Base-by-base conservation (phyloP, 2,888 invertebrate species). In the Dendrolimus pini region DNA sequence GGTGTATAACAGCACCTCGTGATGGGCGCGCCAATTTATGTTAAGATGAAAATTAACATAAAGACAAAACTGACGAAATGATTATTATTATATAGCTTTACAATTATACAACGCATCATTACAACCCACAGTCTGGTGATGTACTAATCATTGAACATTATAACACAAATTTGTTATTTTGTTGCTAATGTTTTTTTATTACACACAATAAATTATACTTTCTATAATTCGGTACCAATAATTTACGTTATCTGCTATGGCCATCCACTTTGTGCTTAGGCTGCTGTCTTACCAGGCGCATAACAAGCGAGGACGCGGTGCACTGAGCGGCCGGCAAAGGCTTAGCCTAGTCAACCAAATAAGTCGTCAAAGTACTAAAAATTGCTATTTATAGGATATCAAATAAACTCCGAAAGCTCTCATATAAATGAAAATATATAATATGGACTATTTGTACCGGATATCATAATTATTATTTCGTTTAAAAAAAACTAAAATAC, bases 131-230 rank as follows among this genome's bases (percentile, higher is more conserved):
- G 57, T 57, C 52, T 54, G 55, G 64, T 65, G 60, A 60, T 62
- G 56, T 65, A 63, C 63, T 62, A 63, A 65, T 67, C 68, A 59
- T 58, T 62, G 55, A 59, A 59, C 59, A 66, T 61, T 66, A 62
- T 67, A 59, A 58, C 60, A 61, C 59, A 65, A 61, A 63, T 71
- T 61, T 59, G 69, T 70, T 72, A 73, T 70, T 62, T 69, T 65
- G 61, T 66, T 66, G 68, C 68, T 75, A 75, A 75, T 72, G 73
- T 74, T 66, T 70, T 66, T 74, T 76, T 75, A 80, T 76, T 74
- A 77, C 71, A 68, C 64, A 68, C 75, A 62, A 78, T 83, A 82
- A 80, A 85, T 78, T 75, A 78, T 68, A 82, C 85, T 86, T 87
- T 86, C 85, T 83, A 82, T 76, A 75, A 77, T 75, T 78, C 67